Conservation (phyloP, 2,113 vertebrate genomes). For the Festucalex cinctus region DNA sequence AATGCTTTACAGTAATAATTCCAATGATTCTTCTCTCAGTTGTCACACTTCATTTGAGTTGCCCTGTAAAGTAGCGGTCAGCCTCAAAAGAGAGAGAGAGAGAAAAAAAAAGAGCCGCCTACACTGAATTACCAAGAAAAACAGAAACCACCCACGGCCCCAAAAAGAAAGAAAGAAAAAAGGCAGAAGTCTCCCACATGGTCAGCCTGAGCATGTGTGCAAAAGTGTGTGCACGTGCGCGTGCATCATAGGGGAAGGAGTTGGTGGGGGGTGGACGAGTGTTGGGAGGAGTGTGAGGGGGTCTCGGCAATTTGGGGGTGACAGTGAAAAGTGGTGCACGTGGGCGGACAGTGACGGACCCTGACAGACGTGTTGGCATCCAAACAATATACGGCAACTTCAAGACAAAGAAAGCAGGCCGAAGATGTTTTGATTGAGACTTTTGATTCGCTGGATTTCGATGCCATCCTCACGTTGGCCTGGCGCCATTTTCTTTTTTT, state of each 20-base stretch:
- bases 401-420: background rate
- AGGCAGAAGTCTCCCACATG: slow-evolving; percentile 58
- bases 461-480: slow-evolving; percentile 21
- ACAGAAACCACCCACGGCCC: slow-evolving; percentile 66
- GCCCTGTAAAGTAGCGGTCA: slow-evolving; percentile 60
- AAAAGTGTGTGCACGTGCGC: slow-evolving; percentile 28
- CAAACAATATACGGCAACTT: slow-evolving; percentile 25
- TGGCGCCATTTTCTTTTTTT: slow-evolving; percentile 9
- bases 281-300: slow-evolving; percentile 3
- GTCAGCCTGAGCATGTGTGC: slow-evolving; percentile 35
- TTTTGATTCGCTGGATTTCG: background rate
- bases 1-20: background rate
- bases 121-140: slow-evolving; percentile 69
- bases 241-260: slow-evolving; percentile 5
- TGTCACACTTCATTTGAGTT: slow-evolving; percentile 23
- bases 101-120: slow-evolving; percentile 71
- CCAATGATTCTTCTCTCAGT: slow-evolving; percentile 5
- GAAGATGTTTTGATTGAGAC: background rate
- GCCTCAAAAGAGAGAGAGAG: slow-evolving; percentile 57
- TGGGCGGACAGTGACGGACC: slow-evolving; percentile 58
- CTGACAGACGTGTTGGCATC: slow-evolving; percentile 34
- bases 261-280: background rate
- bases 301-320: slow-evolving; percentile 33
- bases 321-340: slow-evolving; percentile 37
- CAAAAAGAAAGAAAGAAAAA: slow-evolving; percentile 53